A percentile compares a stretch with the other conserved stretches of the same genome.
Evolutionary conservation across 2,888 invertebrate genomes (phyloP).

Genomic region (Meghimatium bilineatum): DNA sequence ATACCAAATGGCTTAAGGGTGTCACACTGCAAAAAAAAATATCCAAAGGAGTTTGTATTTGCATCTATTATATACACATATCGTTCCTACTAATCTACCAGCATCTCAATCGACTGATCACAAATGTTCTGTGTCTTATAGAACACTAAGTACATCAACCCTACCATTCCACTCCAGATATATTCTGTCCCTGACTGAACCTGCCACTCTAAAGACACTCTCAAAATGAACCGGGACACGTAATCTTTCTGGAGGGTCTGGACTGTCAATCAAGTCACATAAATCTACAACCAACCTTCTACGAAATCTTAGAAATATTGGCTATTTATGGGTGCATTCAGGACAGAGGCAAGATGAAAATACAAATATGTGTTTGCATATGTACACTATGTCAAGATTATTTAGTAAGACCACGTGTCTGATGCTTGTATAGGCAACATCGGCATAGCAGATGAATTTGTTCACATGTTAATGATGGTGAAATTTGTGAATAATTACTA

Average conservation of each 20-base stretch:
- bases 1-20: no score
- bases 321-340: background rate
- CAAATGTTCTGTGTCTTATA: background rate
- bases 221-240: background rate
- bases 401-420: no score
- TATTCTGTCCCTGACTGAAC: background rate
- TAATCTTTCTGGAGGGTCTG: background rate
- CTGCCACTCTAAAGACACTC: background rate
- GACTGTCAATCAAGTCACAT: background rate
- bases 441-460: no score
- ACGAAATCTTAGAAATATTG: background rate
- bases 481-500: no score
- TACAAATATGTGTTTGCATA: background rate
- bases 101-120: no score
- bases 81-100: no score
- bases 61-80: no score
- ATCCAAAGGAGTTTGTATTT: no score
- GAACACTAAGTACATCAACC: background rate
- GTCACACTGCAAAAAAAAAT: no score
- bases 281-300: background rate
- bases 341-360: background rate
- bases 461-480: no score
- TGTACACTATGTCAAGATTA: no score
- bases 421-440: no score
- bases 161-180: background rate